These are phyloP conservation scores for Plotosus lineatus DNA, from an alignment of 2,113 vertebrate genomes.

Conservation along the genomic window DNA sequence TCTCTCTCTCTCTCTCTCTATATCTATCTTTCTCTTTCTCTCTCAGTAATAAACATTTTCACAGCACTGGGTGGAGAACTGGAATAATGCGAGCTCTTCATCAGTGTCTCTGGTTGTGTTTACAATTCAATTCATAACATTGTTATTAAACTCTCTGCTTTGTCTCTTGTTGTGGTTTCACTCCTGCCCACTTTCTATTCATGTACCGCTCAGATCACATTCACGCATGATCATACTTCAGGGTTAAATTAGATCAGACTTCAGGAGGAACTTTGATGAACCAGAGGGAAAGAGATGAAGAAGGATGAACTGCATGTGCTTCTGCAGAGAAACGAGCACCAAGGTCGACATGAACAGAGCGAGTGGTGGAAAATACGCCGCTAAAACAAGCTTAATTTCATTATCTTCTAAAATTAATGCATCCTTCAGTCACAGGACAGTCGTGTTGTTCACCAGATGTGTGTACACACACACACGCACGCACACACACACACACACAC, in stretches of 20 bases:
- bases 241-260: background rate
- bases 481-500: background rate
- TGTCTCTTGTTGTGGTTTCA: too few species aligned
- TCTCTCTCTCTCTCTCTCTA: background rate
- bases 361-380: background rate
- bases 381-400: too few species aligned
- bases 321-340: too few species aligned
- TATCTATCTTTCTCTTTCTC: background rate
- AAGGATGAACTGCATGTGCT: background rate
- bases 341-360: background rate
- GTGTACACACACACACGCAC: background rate
- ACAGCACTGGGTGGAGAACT: background rate
- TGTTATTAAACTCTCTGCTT: background rate
- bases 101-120: background rate
- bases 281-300: background rate
- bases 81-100: background rate
- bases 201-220: background rate
- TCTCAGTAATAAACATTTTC: too few species aligned
- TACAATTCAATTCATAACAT: background rate
- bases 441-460: background rate
- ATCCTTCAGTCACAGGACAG: background rate
- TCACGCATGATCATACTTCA: background rate
- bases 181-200: background rate
- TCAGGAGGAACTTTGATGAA: background rate
- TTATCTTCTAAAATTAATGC: too few species aligned